phyloP scores from a whole-genome alignment of 2,113 vertebrate genomes.

The Aptenodytes patagonicus region DNA sequence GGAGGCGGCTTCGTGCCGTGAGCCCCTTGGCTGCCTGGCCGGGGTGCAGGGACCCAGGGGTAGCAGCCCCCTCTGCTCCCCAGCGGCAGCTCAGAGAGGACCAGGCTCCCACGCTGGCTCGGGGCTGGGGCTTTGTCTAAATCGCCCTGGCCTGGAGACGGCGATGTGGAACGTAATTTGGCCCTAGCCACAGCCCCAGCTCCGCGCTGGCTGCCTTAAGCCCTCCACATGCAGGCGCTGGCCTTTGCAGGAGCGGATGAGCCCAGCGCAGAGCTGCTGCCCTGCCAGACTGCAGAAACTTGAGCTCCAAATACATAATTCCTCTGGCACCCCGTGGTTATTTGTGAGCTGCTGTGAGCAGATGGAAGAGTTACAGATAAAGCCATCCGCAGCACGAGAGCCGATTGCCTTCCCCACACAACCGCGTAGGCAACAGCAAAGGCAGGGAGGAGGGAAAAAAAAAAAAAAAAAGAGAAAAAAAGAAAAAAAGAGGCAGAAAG shows the following conservation, averaged over 20 bases:
- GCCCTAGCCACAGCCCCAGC: neutral
- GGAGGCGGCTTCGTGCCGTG: rapidly evolving
- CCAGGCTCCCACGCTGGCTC: neutral
- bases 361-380: constrained; percentile 62
- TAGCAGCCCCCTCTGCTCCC: neutral
- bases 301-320: constrained; percentile 59
- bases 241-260: constrained; percentile 45
- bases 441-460: constrained; percentile 6
- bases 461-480: neutral
- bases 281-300: constrained; percentile 59
- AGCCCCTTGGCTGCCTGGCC: neutral
- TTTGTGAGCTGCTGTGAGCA: constrained; percentile 64
- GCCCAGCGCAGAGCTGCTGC: constrained; percentile 22
- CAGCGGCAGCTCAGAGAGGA: neutral
- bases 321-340: constrained; percentile 63
- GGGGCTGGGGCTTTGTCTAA: neutral
- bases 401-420: constrained; percentile 52
- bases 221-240: neutral
- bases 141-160: neutral
- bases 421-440: constrained; percentile 42
- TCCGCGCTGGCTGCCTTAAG: neutral
- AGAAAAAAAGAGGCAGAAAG: neutral
- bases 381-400: constrained; percentile 62
- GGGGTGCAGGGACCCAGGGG: neutral
- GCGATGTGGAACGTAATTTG: neutral